A percentile compares a stretch with the other conserved stretches of the same genome.
Conservation (phyloP, 2,797 vertebrate species). For the Smutsia temminckii region DNA sequence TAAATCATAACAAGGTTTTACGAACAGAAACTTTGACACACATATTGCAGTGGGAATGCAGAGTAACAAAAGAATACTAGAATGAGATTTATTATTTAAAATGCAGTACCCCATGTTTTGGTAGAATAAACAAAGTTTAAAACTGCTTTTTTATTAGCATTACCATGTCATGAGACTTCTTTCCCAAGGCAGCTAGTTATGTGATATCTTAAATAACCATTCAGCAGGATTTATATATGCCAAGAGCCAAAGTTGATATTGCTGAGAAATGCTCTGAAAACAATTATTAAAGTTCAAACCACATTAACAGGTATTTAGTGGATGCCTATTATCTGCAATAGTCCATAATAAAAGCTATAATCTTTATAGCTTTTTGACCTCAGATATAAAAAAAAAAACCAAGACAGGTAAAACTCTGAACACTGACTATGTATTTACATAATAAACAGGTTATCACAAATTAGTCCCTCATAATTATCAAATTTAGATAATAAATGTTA, state of each 20-base stretch:
- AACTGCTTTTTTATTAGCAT: background rate
- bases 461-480: background rate
- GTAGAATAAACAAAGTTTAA: conserved; percentile 29
- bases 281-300: background rate
- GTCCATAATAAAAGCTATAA: background rate
- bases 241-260: background rate
- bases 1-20: background rate
- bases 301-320: background rate
- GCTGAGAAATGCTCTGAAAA: conserved; percentile 19
- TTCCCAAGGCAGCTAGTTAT: background rate
- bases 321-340: background rate
- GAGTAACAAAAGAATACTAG: conserved; percentile 33
- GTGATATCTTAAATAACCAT: background rate
- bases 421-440: background rate
- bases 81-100: conserved; percentile 49
- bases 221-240: background rate
- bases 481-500: background rate
- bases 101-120: background rate
- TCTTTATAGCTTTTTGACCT: background rate
- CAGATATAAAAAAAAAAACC: conserved; percentile 20
- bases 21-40: background rate
- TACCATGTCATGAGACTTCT: background rate
- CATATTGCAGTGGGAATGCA: background rate
- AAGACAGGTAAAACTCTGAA: conserved; percentile 9
- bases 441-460: conserved; percentile 16